phyloP scores from a whole-genome alignment of 2,888 invertebrate genomes.

The Imbricaverruca yamaguchii region DNA sequence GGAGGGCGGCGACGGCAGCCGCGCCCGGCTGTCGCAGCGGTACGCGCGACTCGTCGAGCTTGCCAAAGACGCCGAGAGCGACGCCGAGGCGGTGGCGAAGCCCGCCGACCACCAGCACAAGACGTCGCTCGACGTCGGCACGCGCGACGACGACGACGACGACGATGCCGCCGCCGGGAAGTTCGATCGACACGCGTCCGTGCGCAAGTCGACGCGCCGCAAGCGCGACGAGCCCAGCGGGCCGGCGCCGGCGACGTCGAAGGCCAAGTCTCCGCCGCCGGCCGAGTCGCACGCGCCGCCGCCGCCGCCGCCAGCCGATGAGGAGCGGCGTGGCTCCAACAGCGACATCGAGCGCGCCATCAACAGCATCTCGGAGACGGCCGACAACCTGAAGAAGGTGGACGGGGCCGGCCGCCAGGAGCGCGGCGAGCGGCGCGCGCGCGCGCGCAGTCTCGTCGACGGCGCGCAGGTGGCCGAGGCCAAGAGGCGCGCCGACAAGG shows the following conservation, averaged over 20 bases:
- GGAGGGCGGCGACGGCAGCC: conserved; percentile 27
- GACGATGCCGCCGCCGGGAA: conserved; percentile 55
- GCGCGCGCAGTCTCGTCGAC: conserved; percentile 30
- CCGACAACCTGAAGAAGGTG: conserved; percentile 17
- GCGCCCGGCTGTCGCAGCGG: conserved; percentile 29
- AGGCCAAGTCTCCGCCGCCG: not conserved
- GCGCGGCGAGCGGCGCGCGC: conserved; percentile 26
- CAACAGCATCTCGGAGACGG: conserved; percentile 23
- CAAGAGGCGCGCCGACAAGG: not conserved
- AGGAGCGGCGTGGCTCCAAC: not conserved
- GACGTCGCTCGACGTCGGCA: no score
- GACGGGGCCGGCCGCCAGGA: not conserved
- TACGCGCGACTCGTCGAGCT: conserved; percentile 31
- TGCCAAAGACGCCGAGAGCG: conserved; percentile 32
- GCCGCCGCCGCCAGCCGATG: not conserved
- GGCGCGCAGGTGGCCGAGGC: conserved; percentile 29
- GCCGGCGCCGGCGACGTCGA: conserved; percentile 23
- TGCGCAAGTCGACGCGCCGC: conserved; percentile 71
- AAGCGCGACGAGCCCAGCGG: conserved; percentile 47
- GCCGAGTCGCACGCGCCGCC: conserved; percentile 10
- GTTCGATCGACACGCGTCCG: conserved; percentile 75
- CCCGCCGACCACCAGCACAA: not conserved
- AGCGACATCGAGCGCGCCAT: conserved; percentile 24
- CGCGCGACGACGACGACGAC: conserved; percentile 30
- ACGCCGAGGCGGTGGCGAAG: conserved; percentile 28